phyloP scores from a whole-genome alignment of 2,797 vertebrate species.

The Poeciliopsis paucimaculata region DNA sequence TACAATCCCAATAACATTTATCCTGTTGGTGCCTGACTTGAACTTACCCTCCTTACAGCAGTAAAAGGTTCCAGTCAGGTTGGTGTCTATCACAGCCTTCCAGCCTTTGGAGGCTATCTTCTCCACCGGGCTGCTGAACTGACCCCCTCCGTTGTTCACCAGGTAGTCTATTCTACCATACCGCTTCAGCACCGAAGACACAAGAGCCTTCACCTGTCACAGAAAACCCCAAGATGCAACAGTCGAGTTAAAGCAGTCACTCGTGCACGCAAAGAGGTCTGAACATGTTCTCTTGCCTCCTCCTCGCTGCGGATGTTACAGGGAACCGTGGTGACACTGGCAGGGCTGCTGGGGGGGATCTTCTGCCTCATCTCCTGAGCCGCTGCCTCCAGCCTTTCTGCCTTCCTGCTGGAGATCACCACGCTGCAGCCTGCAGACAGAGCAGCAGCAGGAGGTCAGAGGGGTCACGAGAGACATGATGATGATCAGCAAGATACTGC shows the following conservation, averaged over 20 bases:
- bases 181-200: slow-evolving; percentile 83
- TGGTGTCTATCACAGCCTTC: slow-evolving; percentile 95
- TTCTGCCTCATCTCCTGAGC: slow-evolving; percentile 81
- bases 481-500: not conserved
- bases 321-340: slow-evolving; percentile 80
- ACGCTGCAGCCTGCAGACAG: slow-evolving; percentile 87
- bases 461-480: not conserved
- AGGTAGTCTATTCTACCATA: slow-evolving; percentile 88
- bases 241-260: not conserved
- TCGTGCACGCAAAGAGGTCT: not conserved
- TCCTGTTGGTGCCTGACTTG: not conserved
- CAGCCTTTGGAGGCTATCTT: slow-evolving; percentile 89
- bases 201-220: slow-evolving; percentile 86
- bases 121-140: slow-evolving; percentile 84
- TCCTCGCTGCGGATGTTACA: slow-evolving; percentile 93
- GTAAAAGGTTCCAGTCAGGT: slow-evolving; percentile 93
- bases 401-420: slow-evolving; percentile 91
- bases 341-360: slow-evolving; percentile 72
- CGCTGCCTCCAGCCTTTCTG: slow-evolving; percentile 82
- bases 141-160: slow-evolving; percentile 95
- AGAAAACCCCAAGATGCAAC: not conserved
- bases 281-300: slow-evolving; percentile 78
- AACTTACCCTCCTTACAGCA: slow-evolving; percentile 89
- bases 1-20: no score
- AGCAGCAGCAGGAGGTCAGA: not conserved